Evolutionary conservation across 1,140 invertebrate species (phyloP), one percentile per base, ranked within the genome.

Genomic region (Batillaria attramentaria): DNA sequence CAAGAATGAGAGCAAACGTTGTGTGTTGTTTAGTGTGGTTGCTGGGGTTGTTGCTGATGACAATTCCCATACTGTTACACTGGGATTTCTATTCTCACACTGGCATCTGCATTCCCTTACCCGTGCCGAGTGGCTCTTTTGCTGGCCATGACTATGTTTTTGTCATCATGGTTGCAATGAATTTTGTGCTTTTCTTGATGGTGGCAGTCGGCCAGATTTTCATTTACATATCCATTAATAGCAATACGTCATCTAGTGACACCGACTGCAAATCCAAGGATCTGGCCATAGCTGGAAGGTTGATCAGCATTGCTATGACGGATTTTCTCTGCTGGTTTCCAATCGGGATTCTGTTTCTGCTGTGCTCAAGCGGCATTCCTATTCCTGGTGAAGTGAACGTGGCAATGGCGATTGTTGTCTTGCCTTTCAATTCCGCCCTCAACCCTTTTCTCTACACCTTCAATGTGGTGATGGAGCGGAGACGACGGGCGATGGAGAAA

Each of bases 21-120:
- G 74, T 42, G 0, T 80, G 73, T 57, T 16, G 24, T 2, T 8
- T 80, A 1, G 54, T 72, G 8, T 80, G 79, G 79, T 37, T 46
- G 1, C 8, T 65, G 2, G 79, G 79, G 2, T 18, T 72, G 0
- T 16, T 24, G 10, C 68, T 80, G 73, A 74, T 74, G 0, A 28
- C 6, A 33, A 33, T 77, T 50, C 79, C 79, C 1, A 50, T 80
- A 10, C 33, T 77, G 10, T 68, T 41, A 2, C 46, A 81, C 65
- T 81, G 80, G 80, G 20, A 81, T 8, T 43, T 86, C 77, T 86
- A 86, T 66, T 77, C 79, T 6, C 75, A 82, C 33, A 83, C 84
- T 1, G 78, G 75, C 28, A 73, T 84, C 4, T 84, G 85, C 69
- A 65, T 86, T 6, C 79, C 83, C 13, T 70, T 86, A 10, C 85